Conservation (phyloP, 2,888 invertebrate species). For the Hetaerina titia region DNA sequence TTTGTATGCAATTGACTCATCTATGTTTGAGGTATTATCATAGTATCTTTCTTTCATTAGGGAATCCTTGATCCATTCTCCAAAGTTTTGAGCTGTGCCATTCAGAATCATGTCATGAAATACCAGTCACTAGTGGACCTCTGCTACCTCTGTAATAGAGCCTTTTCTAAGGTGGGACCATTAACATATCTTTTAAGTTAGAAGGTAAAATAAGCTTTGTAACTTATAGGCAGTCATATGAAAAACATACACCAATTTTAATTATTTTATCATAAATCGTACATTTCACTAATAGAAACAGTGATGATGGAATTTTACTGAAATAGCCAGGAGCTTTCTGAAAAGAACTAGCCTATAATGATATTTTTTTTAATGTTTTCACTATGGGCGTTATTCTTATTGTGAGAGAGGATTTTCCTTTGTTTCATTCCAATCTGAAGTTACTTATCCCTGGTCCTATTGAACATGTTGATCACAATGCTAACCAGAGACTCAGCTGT, state of each 20-base stretch:
- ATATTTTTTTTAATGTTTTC: too few relatives aligned
- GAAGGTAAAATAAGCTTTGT: neutral
- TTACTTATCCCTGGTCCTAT: too few relatives aligned
- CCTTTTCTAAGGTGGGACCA: constrained; percentile 85
- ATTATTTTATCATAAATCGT: neutral
- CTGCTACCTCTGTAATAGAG: constrained; percentile 93
- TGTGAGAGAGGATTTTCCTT: too few relatives aligned
- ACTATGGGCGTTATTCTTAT: too few relatives aligned
- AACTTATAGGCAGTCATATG: neutral
- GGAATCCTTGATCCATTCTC: constrained; percentile 96
- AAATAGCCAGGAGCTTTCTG: too few relatives aligned
- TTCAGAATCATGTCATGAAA: constrained; percentile 92
- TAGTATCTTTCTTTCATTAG: constrained; percentile 75
- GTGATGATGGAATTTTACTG: too few relatives aligned
- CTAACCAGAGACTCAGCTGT: too few relatives aligned
- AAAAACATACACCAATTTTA: neutral
- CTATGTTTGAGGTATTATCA: neutral
- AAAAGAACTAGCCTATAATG: too few relatives aligned
- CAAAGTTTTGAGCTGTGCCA: constrained; percentile 94
- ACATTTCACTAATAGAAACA: too few relatives aligned
- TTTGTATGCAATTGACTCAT: constrained; percentile 9
- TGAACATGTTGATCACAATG: too few relatives aligned
- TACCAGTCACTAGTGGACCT: constrained; percentile 90
- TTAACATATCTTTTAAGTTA: neutral
- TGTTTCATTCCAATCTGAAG: too few relatives aligned